Evolutionary conservation across 2,797 vertebrate genomes (phyloP).

Genomic region (Odontamblyopus lacepedii): DNA sequence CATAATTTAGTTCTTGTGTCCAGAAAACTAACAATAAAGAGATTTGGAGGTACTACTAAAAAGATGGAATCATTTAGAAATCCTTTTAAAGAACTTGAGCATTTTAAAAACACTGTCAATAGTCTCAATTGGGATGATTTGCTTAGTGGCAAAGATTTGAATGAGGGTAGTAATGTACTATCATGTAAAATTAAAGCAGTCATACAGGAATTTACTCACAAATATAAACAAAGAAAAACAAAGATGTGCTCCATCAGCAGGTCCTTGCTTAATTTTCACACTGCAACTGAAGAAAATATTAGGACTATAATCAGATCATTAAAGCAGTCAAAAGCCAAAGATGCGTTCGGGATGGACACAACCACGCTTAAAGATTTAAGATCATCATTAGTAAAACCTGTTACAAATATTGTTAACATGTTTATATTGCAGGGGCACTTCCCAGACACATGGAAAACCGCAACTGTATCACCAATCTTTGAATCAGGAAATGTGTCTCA

Average conservation of each 20-base stretch:
- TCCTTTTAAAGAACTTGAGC: conserved; percentile 6
- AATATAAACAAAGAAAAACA: too few species aligned
- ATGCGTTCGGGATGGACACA: conserved; percentile 12
- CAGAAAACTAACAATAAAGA: neutral
- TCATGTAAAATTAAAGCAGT: too few species aligned
- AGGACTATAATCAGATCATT: neutral
- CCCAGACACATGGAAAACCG: conserved; percentile 16
- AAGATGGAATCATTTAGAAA: neutral
- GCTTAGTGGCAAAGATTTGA: neutral
- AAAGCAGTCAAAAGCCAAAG: conserved; percentile 8
- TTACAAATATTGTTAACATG: conserved; percentile 3
- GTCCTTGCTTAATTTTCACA: neutral
- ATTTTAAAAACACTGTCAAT: conserved; percentile 4
- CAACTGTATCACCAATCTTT: conserved; percentile 6
- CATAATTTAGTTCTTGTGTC: neutral
- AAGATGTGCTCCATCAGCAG: neutral
- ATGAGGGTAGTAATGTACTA: too few species aligned
- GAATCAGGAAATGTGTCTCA: conserved; percentile 7
- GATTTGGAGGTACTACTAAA: neutral
- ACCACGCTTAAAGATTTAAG: conserved; percentile 6
- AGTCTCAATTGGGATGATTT: conserved; percentile 18
- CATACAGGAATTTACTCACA: too few species aligned
- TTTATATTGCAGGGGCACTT: conserved; percentile 3
- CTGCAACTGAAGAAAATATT: neutral
- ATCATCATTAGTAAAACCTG: neutral